Base-by-base conservation (phyloP, 2,797 vertebrate genomes). In the Poeciliopsis gracilis region DNA sequence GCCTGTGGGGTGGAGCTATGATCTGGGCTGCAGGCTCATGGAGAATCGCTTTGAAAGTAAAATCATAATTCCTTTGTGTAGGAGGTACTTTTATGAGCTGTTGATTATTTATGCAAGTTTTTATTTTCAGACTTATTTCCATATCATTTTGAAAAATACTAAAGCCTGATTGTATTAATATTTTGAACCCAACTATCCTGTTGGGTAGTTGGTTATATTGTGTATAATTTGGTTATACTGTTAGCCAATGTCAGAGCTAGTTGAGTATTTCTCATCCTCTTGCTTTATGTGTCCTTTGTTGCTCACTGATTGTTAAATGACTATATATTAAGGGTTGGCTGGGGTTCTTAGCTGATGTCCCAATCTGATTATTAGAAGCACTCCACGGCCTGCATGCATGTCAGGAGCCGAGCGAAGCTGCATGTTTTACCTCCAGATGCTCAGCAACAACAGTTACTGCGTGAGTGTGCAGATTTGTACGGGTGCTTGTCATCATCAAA, bases 401-500 rank as follows among this genome's bases (percentile, higher is more conserved):
- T 76, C 77, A 77, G 71, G 55, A 71, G 77, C 55, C 46, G 0
- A 73, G 66, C 2, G 25, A 77, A 71, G 81, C 41, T 53, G 80
- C 69, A 46, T 77, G 16, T 77, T 75, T 81, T 72, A 20, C 77
- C 83, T 38, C 66, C 76, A 77, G 74, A 84, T 45, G 79, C 82
- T 80, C 43, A 1, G 69, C 2, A 49, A 45, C 70, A 47, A 88
- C 86, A 84, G 86, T 91, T 86, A 80, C 87, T 86, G 88, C 72
- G 88, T 4, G 77, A 76, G 78, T 66, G 87, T 70, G 87, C 11
- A 15, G 80, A 80, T 87, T 87, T 87, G 87, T 86, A 82, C 77
- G 77, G 74, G 84, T 80, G 86, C 94, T 95, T 90, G 89, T 93
- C 85, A 84, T 89, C 93, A 94, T 95, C 95, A 96, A 96, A 95